Percentiles rank a stretch among this genome's conserved stretches.
Conservation (phyloP, 2,797 vertebrate species). For the Sarcophilus harrisii region DNA sequence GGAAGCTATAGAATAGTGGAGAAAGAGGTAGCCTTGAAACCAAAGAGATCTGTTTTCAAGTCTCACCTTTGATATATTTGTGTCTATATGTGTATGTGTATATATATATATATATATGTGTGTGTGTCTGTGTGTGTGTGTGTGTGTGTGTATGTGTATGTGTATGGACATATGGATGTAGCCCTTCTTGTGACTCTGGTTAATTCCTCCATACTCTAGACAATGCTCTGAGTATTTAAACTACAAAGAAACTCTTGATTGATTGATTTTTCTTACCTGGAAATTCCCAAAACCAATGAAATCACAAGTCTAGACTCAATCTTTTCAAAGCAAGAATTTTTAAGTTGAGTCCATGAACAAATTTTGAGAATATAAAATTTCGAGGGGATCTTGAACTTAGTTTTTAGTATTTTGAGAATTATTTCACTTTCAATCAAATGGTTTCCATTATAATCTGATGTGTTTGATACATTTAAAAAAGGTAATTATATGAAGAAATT, state of each 20-base stretch:
- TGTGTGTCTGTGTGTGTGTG: fast-evolving
- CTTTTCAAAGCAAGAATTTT: not conserved
- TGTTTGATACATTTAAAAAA: not conserved
- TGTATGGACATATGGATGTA: too few species aligned
- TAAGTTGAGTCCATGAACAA: not conserved
- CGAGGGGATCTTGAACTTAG: not conserved
- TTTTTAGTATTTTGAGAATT: not conserved
- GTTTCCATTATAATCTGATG: not conserved
- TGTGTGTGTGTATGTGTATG: too few species aligned
- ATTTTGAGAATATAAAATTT: not conserved
- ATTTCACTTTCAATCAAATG: not conserved
- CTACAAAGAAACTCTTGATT: not conserved
- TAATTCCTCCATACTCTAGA: not conserved
- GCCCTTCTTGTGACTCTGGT: not conserved
- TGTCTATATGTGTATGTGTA: not conserved
- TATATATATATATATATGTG: too few species aligned
- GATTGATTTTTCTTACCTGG: not conserved
- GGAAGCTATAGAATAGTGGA: not conserved
- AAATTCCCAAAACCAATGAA: not conserved
- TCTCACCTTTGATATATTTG: not conserved
- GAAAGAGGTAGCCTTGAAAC: not conserved
- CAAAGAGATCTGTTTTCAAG: not conserved
- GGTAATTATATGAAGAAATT: not conserved
- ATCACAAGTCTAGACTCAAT: not conserved
- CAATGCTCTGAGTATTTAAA: not conserved